Evolutionary conservation across 2,888 invertebrate genomes (phyloP).

Genomic region (Chrysomela aeneicollis): DNA sequence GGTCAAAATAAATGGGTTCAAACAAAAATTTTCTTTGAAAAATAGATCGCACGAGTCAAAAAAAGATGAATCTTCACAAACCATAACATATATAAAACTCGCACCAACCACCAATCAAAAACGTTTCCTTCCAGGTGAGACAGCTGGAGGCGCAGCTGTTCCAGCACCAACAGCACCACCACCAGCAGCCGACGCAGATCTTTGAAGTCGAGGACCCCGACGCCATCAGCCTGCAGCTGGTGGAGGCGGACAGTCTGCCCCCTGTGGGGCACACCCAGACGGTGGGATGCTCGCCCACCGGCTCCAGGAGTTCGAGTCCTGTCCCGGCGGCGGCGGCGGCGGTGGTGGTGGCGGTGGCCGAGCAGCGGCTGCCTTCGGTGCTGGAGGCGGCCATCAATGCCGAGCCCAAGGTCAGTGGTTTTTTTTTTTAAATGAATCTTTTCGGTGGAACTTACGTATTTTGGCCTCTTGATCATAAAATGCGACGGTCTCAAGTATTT

Average conservation of each 20-base stretch:
- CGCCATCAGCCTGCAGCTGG: constrained; percentile 62
- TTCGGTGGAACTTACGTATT: too few species aligned
- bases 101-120: too few species aligned
- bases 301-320: constrained; percentile 62
- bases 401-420: constrained; percentile 73
- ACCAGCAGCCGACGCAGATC: constrained; percentile 43
- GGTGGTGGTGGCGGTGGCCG: too few species aligned
- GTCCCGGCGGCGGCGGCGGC: constrained; percentile 65
- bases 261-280: constrained; percentile 71
- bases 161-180: constrained; percentile 50
- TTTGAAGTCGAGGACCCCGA: constrained; percentile 63
- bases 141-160: constrained; percentile 71
- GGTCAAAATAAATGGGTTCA: too few species aligned
- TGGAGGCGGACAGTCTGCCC: constrained; percentile 65
- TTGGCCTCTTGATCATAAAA: too few species aligned
- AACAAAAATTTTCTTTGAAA: too few species aligned
- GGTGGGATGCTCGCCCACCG: constrained; percentile 68
- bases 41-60: too few species aligned
- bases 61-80: too few species aligned
- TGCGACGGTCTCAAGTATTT: too few species aligned
- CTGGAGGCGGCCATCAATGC: constrained; percentile 88
- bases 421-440: too few species aligned
- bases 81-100: not conserved
- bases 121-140: constrained; percentile 62
- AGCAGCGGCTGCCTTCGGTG: constrained; percentile 72